These are phyloP conservation scores for Aphelenchoides avenae DNA, from an alignment of 1,140 invertebrate species.

Conservation along the genomic window DNA sequence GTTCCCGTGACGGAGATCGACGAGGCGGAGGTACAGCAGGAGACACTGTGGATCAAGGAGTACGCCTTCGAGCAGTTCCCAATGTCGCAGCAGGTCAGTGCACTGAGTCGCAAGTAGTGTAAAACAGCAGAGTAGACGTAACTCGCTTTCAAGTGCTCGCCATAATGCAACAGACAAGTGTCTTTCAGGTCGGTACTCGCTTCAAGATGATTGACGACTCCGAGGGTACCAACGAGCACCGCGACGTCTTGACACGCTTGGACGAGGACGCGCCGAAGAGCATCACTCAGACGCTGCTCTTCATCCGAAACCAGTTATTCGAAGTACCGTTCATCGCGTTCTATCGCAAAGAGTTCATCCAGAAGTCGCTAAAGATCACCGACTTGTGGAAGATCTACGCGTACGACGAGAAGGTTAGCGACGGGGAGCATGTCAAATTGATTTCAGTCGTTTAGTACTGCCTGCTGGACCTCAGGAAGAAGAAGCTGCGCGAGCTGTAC, in stretches of 20 bases:
- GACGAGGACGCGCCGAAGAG: conserved; percentile 64
- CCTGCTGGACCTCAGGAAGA: conserved; percentile 31
- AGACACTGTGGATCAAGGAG: conserved; percentile 95
- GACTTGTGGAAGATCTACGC: conserved; percentile 94
- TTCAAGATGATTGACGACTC: conserved; percentile 18
- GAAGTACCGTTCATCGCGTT: conserved; percentile 94
- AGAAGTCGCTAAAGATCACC: conserved; percentile 85
- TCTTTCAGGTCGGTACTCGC: conserved; percentile 17
- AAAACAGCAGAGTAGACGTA: too few species aligned
- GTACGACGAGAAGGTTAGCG: conserved; percentile 60
- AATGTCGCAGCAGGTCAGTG: conserved; percentile 31
- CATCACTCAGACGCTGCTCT: conserved; percentile 87
- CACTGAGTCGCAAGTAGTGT: too few species aligned
- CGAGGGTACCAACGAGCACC: neutral
- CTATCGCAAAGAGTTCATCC: conserved; percentile 95
- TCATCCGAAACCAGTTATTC: conserved; percentile 75
- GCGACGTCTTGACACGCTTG: conserved; percentile 8
- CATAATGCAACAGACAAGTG: too few species aligned
- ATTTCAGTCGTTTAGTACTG: conserved; percentile 34
- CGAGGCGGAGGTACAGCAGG: conserved; percentile 77
- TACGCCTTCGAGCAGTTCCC: conserved; percentile 72
- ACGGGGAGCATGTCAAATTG: conserved; percentile 50
- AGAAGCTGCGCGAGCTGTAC: conserved; percentile 16
- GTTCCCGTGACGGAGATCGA: conserved; percentile 75
- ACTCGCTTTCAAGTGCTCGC: too few species aligned